These are phyloP conservation scores for Riparia riparia DNA, from an alignment of 2,113 vertebrate species.

Conservation along the genomic window DNA sequence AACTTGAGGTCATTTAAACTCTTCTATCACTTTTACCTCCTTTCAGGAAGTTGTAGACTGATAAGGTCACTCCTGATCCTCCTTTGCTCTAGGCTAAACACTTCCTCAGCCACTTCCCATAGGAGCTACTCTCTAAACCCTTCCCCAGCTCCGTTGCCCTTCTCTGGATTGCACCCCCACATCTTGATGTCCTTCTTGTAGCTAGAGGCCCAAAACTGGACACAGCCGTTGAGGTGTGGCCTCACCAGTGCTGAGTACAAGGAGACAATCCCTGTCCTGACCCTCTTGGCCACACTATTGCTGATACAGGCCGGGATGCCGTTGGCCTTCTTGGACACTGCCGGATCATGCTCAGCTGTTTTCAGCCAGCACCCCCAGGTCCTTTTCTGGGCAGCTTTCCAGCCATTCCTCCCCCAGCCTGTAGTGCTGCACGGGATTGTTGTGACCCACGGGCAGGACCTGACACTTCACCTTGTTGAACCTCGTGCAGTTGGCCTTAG, in stretches of 20 bases:
- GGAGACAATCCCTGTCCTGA: fast-evolving
- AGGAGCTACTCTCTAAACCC: not conserved
- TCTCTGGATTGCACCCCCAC: not conserved
- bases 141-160: not conserved
- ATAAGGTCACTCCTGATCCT: not conserved
- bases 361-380: not conserved
- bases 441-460: not conserved
- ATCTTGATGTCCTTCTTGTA: not conserved
- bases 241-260: not conserved
- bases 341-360: not conserved
- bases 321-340: not conserved
- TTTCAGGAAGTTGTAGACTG: not conserved
- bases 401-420: not conserved
- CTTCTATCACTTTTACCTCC: not conserved
- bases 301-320: not conserved
- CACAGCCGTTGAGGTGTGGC: fast-evolving
- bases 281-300: not conserved
- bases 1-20: not conserved
- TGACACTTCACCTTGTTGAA: fast-evolving
- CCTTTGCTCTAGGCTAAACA: not conserved
- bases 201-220: not conserved
- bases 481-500: fast-evolving
- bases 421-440: fast-evolving
- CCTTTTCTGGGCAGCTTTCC: not conserved
- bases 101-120: not conserved